A percentile compares a stretch with the other conserved stretches of the same genome.
These are phyloP conservation scores for Ecliptopera silaceata DNA, from an alignment of 2,888 invertebrate genomes.

Conservation along the genomic window DNA sequence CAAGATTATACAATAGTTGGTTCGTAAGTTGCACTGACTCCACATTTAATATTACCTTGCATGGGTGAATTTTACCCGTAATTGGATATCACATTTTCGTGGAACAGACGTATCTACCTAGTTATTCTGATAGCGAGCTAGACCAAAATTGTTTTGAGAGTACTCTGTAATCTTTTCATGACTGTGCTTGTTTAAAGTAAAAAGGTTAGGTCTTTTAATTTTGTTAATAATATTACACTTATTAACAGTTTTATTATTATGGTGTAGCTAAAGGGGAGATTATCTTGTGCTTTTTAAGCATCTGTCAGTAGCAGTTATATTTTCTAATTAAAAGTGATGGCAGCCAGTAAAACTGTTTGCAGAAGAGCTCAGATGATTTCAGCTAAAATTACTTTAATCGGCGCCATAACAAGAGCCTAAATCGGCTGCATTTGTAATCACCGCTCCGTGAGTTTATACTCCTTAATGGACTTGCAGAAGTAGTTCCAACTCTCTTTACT, in stretches of 20 bases:
- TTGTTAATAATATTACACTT: neutral
- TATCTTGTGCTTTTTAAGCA: too few relatives aligned
- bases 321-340: neutral
- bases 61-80: conserved; percentile 39
- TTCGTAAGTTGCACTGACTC: conserved; percentile 36
- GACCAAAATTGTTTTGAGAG: conserved; percentile 11
- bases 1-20: conserved; percentile 25
- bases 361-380: conserved; percentile 51
- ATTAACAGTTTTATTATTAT: too few relatives aligned
- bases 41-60: conserved; percentile 36
- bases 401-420: conserved; percentile 70
- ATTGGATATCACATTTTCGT: conserved; percentile 39
- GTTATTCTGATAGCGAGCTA: conserved; percentile 1
- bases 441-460: conserved; percentile 76
- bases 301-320: neutral
- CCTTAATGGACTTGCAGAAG: conserved; percentile 81
- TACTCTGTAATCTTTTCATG: neutral
- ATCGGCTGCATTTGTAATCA: conserved; percentile 78
- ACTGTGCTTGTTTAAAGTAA: neutral
- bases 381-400: conserved; percentile 75
- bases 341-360: conserved; percentile 5
- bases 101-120: conserved; percentile 11
- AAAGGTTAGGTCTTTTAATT: neutral
- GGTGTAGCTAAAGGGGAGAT: too few relatives aligned
- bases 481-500: conserved; percentile 81